Base-by-base conservation (phyloP, 1,140 invertebrate species). In the Nasonia vitripennis region DNA sequence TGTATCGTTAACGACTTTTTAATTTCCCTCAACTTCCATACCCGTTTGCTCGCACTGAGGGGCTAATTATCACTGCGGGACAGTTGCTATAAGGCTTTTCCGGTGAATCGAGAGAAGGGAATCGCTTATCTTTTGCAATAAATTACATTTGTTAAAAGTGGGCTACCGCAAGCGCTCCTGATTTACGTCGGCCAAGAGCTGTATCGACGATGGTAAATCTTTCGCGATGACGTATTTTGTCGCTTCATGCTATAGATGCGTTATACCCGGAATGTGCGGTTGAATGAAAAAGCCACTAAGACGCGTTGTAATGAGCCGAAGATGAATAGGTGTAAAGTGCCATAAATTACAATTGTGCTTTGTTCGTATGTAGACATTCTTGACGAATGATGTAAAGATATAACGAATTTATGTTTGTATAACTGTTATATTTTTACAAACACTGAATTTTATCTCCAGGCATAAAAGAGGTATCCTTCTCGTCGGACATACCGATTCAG, bases 401-500 rank as follows among this genome's bases (percentile, higher is more conserved):
- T 27, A 27, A 27, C 27, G 27, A 27, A 27, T 2, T 27, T 27
- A 37, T 37, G 34, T 6, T 37, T 45, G 11, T 45, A 45, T 45
- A 45, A 45, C 41, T 45, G 41, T 45, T 45, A 2, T 9, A 11
- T 14, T 51, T 48, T 48, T 10, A 48, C 4, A 81, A 75, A 70
- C 23, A 70, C 23, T 27, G 1, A 10, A 9, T 27, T 70, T 9
- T 3, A n/a, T 2, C 23, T 10, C 7, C 90, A 97, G 96, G 95
- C 91, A 95, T 97, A 31, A 95, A 96, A n/a, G 96, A 97, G 93
- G 96, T 97, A 0, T 94, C 95, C 45, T 97, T 97, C 88, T 94
- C 96, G 37, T 93, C 95, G 14, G 96, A 96, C 86, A 94, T 94
- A n/a, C 95, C 95, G 75, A 94, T 94, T 0, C 91, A 94, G 0